phyloP scores from a whole-genome alignment of 2,113 vertebrate genomes.

The Ancistrus triradiatus region DNA sequence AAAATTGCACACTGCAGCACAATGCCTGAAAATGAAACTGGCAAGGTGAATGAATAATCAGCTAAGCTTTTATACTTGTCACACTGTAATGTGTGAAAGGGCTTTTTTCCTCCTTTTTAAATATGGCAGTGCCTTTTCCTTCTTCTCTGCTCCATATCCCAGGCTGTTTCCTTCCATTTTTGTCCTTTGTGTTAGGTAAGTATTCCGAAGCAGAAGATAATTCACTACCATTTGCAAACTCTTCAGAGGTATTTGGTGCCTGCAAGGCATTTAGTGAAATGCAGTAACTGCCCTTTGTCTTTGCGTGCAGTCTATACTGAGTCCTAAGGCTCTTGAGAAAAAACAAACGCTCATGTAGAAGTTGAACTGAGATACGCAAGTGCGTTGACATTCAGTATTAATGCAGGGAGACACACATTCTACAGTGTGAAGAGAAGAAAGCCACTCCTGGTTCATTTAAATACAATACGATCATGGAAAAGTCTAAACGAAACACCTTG shows the following conservation, averaged over 20 bases:
- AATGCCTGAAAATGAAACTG: conserved; percentile 15
- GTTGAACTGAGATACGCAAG: too few relatives aligned
- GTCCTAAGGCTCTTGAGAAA: background rate
- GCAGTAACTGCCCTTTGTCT: background rate
- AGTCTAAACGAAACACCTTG: too few relatives aligned
- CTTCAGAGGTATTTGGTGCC: background rate
- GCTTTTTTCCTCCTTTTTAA: background rate
- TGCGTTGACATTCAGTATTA: too few relatives aligned
- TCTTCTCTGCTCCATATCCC: background rate
- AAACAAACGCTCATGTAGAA: too few relatives aligned
- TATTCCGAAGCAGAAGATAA: background rate
- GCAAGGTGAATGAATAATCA: conserved; percentile 19
- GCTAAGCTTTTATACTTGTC: background rate
- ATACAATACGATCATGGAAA: background rate
- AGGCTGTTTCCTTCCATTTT: background rate
- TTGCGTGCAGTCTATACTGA: background rate
- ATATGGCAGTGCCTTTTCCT: background rate
- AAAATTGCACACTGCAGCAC: conserved; percentile 7
- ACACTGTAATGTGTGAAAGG: background rate
- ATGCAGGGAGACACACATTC: background rate
- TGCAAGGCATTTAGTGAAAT: background rate
- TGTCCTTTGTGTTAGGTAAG: background rate
- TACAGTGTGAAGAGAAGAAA: background rate
- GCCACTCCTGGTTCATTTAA: background rate
- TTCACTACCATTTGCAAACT: background rate